These are phyloP conservation scores for Urocynchramus pylzowi DNA, from an alignment of 2,113 vertebrate genomes.

Conservation along the genomic window DNA sequence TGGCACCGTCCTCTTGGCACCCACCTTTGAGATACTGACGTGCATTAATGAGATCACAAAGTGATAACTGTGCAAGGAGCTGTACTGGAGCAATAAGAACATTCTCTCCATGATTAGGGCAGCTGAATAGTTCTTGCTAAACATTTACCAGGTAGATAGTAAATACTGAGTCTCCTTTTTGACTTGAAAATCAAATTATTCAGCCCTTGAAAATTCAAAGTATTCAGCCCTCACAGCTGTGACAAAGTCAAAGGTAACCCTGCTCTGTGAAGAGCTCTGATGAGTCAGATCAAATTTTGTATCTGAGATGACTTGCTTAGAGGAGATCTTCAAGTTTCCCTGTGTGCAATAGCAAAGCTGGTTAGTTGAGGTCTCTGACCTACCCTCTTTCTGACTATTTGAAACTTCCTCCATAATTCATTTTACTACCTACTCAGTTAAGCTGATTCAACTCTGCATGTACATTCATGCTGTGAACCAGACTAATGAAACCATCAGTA, in stretches of 20 bases:
- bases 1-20: neutral
- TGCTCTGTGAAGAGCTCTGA: neutral
- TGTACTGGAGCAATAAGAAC: neutral
- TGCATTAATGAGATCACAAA: neutral
- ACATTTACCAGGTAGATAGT: neutral
- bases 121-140: neutral
- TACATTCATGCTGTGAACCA: neutral
- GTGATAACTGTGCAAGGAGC: neutral
- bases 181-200: neutral
- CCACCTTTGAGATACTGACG: neutral
- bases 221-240: neutral
- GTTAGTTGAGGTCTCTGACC: neutral
- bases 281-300: neutral
- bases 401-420: neutral
- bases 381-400: neutral
- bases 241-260: neutral
- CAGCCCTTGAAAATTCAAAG: no score
- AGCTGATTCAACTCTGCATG: neutral
- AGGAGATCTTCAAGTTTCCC: neutral
- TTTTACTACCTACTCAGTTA: neutral
- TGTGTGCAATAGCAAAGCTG: neutral
- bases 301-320: neutral
- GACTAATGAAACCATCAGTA: neutral
- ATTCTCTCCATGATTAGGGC: neutral
- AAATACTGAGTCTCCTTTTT: neutral